Percentiles rank a stretch among this genome's conserved stretches.
Conservation (phyloP, 2,888 invertebrate genomes). For the Torymus texanus region DNA sequence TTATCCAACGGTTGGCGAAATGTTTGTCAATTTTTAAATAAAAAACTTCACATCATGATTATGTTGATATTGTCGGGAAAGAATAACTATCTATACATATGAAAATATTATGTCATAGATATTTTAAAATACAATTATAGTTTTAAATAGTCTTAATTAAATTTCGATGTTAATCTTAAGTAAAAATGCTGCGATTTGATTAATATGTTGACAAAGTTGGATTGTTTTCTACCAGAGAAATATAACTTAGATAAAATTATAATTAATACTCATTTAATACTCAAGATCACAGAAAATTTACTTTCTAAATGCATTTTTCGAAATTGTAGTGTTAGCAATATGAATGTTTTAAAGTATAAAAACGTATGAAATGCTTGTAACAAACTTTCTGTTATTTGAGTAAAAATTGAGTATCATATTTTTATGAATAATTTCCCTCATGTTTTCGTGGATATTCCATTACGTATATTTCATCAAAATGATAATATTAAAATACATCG, state of each 20-base stretch:
- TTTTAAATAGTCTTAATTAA: too few relatives aligned
- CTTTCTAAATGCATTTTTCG: constrained; percentile 21
- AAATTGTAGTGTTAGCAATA: not conserved
- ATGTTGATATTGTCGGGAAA: too few relatives aligned
- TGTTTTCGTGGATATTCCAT: not conserved
- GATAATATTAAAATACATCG: constrained; percentile 5
- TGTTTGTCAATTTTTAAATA: not conserved
- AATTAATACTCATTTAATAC: not conserved
- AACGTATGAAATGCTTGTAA: constrained; percentile 25
- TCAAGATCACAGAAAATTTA: constrained; percentile 27
- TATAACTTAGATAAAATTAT: not conserved
- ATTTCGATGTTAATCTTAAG: not conserved
- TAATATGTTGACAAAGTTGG: too few relatives aligned
- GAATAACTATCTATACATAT: too few relatives aligned
- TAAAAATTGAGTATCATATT: not conserved
- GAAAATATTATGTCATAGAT: too few relatives aligned
- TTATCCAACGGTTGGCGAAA: too few relatives aligned
- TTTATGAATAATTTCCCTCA: not conserved
- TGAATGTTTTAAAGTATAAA: constrained; percentile 15
- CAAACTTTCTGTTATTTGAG: constrained; percentile 19
- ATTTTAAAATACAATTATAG: too few relatives aligned
- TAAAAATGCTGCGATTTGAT: too few relatives aligned
- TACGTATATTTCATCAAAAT: not conserved
- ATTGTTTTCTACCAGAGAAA: not conserved
- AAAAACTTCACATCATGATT: not conserved